Conservation (phyloP, 2,888 invertebrate genomes). For the Ornithoptera alexandrae region DNA sequence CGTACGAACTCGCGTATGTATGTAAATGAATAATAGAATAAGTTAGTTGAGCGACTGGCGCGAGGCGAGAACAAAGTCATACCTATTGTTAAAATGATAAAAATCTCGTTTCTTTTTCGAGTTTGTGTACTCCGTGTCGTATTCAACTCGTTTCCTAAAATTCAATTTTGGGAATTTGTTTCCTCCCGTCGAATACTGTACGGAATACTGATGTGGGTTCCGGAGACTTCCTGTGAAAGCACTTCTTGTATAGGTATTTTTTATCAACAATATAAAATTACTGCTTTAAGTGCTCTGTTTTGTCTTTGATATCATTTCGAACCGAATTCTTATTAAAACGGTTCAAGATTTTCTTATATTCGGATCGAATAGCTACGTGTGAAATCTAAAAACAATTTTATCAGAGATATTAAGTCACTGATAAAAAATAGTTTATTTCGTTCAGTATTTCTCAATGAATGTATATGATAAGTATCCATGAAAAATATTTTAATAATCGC, state of each 20-base stretch:
- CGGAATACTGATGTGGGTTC: constrained; percentile 69
- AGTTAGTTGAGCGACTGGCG: constrained; percentile 30
- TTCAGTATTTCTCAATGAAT: too few species aligned
- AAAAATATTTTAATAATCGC: too few species aligned
- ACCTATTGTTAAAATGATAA: constrained; percentile 72
- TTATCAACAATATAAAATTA: constrained; percentile 53
- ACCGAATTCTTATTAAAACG: not conserved
- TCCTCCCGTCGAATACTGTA: constrained; percentile 69
- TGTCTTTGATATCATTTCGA: constrained; percentile 16
- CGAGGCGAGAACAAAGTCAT: constrained; percentile 43
- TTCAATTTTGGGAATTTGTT: constrained; percentile 81
- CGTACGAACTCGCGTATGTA: constrained; percentile 24
- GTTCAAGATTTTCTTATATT: not conserved
- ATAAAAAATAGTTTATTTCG: too few species aligned
- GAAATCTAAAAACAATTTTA: not conserved
- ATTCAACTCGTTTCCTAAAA: constrained; percentile 79
- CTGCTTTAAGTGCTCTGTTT: constrained; percentile 27
- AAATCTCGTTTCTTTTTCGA: constrained; percentile 70
- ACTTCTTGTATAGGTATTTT: constrained; percentile 47
- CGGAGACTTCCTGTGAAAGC: constrained; percentile 51
- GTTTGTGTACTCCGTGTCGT: constrained; percentile 75
- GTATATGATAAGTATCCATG: too few species aligned
- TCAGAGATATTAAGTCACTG: too few species aligned
- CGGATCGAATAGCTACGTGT: rapidly evolving
- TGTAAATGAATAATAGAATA: constrained; percentile 32